Percentiles rank a stretch among this genome's conserved stretches.
Evolutionary conservation across 1,140 invertebrate genomes (phyloP).

Genomic region (Araneus ventricosus): DNA sequence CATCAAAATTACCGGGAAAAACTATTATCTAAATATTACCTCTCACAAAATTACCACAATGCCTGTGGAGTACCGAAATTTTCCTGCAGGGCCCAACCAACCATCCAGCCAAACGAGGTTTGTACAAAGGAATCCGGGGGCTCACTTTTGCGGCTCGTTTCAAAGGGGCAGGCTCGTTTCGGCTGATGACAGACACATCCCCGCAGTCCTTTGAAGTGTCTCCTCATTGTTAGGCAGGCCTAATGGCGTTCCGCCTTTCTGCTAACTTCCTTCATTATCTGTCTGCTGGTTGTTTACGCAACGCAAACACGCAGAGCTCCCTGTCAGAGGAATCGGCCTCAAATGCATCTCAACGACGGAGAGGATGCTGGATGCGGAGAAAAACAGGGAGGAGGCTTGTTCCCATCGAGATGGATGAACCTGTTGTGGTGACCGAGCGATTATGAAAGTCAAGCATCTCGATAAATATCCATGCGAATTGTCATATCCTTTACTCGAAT

Average conservation of each 20-base stretch:
- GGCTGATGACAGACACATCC: constrained; percentile 29
- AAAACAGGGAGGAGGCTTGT: no score
- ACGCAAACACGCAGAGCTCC: not conserved
- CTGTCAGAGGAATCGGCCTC: not conserved
- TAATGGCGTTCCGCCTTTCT: constrained; percentile 19
- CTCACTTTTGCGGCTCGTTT: not conserved
- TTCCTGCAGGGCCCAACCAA: not conserved
- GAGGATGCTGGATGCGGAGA: no score
- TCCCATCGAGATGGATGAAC: no score
- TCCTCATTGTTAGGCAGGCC: constrained; percentile 29
- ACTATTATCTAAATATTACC: no score
- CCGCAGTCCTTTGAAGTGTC: constrained; percentile 32
- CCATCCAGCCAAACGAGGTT: not conserved
- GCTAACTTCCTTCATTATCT: constrained; percentile 38
- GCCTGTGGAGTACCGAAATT: not conserved
- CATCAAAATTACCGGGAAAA: no score
- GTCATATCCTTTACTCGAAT: no score
- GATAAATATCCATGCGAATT: no score
- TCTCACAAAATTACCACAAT: not conserved
- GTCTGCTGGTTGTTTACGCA: not conserved
- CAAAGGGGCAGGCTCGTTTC: constrained; percentile 6
- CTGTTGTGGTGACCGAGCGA: no score
- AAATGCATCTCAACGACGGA: not conserved
- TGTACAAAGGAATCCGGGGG: not conserved
- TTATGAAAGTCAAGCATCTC: no score